Evolutionary conservation across 1,140 invertebrate genomes (phyloP).

Genomic region (Psilanteris sp.): DNA sequence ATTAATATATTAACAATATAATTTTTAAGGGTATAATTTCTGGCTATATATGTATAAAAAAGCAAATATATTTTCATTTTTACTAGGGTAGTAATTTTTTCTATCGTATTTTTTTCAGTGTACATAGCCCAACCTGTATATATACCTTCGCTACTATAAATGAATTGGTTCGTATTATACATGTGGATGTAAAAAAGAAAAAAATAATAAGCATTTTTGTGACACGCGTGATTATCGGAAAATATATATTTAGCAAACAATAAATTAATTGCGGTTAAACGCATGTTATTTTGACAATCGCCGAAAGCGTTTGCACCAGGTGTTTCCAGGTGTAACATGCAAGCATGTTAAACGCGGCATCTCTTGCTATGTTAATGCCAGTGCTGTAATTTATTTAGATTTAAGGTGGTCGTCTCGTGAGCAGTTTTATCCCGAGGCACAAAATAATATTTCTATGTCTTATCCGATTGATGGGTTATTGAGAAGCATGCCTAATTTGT

Average conservation of each 20-base stretch:
- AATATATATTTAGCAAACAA: conserved; percentile 31
- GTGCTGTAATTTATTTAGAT: conserved; percentile 72
- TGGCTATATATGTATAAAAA: no score
- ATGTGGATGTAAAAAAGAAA: no score
- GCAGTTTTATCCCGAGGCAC: conserved; percentile 54
- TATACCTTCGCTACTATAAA: no score
- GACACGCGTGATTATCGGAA: conserved; percentile 18
- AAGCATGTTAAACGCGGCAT: conserved; percentile 56
- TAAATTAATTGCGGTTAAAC: conserved; percentile 48
- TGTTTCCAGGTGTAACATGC: conserved; percentile 53
- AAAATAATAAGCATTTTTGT: no score
- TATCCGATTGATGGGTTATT: conserved; percentile 47
- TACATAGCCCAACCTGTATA: no score
- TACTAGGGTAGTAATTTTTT: no score
- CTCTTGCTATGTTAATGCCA: conserved; percentile 68
- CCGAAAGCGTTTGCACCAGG: conserved; percentile 58
- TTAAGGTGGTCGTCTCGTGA: conserved; percentile 64
- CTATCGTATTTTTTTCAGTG: no score
- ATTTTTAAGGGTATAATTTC: no score
- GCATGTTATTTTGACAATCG: conserved; percentile 52
- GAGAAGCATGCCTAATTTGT: no score
- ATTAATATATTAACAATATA: no score
- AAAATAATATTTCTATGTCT: conserved; percentile 61
- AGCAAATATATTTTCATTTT: no score
- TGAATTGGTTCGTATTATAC: no score